Evolutionary conservation across 2,797 vertebrate genomes (phyloP).

Genomic region (Falco peregrinus): DNA sequence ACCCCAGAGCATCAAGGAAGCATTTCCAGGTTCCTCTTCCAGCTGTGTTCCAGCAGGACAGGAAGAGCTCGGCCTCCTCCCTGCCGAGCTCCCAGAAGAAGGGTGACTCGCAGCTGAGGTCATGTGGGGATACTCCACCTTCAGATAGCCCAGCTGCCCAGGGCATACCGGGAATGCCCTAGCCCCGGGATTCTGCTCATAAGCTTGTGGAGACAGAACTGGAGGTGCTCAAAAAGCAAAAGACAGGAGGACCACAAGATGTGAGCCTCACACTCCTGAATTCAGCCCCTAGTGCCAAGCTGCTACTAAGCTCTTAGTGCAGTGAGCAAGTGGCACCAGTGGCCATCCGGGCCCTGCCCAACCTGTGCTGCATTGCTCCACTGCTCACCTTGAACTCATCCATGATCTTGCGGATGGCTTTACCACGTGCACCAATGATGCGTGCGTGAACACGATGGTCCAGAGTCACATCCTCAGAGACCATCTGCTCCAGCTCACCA

Average conservation of each 20-base stretch:
- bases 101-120: not conserved
- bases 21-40: not conserved
- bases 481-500: conserved; percentile 95
- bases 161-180: not conserved
- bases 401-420: conserved; percentile 98
- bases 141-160: not conserved
- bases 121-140: not conserved
- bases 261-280: not conserved
- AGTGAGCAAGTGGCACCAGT: not conserved
- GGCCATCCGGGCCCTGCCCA: not conserved
- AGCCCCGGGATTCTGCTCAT: not conserved
- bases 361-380: fast-evolving
- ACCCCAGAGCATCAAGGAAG: not conserved
- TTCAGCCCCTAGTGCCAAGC: not conserved
- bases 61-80: not conserved
- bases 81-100: not conserved
- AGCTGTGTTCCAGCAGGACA: not conserved
- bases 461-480: conserved; percentile 92
- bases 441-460: conserved; percentile 96
- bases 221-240: not conserved
- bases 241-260: not conserved
- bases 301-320: not conserved
- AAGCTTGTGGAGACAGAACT: not conserved
- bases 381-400: conserved; percentile 93
- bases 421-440: conserved; percentile 95